Conservation (phyloP, 2,888 invertebrate species). For the Hirtodrosophila cameraria region DNA sequence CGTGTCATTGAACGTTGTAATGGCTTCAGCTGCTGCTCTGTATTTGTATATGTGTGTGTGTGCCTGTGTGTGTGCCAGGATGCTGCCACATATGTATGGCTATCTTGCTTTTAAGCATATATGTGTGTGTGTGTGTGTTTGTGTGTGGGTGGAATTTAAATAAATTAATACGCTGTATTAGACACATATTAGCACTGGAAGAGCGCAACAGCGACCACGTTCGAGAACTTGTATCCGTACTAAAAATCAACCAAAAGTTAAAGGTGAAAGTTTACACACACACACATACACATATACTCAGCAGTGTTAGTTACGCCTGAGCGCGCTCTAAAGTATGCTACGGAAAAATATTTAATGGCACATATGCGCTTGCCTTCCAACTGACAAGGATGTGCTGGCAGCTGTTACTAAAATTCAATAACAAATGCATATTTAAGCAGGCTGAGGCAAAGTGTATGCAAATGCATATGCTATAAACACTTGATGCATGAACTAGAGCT, state of each 20-base stretch:
- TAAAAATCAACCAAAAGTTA: slow-evolving; percentile 65
- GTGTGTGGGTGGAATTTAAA: slow-evolving; percentile 63
- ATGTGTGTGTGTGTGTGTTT: slow-evolving; percentile 5
- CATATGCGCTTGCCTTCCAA: slow-evolving; percentile 9
- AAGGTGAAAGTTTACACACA: slow-evolving; percentile 62
- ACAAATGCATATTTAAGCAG: slow-evolving; percentile 60
- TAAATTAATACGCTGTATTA: slow-evolving; percentile 78
- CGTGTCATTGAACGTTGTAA: slow-evolving; percentile 77
- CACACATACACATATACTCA: slow-evolving; percentile 10
- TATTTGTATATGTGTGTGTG: slow-evolving; percentile 31
- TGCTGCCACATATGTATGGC: slow-evolving; percentile 29
- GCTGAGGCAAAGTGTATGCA: slow-evolving; percentile 20
- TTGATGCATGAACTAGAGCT: neutral
- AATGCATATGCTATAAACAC: slow-evolving; percentile 5
- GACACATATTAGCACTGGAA: slow-evolving; percentile 69
- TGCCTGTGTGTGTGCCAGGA: slow-evolving; percentile 28
- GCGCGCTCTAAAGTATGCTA: slow-evolving; percentile 33
- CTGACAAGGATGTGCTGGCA: slow-evolving; percentile 29
- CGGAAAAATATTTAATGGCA: slow-evolving; percentile 29
- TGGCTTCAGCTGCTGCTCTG: slow-evolving; percentile 55
- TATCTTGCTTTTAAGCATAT: slow-evolving; percentile 7
- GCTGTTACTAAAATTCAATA: slow-evolving; percentile 62
- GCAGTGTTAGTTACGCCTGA: slow-evolving; percentile 57
- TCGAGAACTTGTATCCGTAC: slow-evolving; percentile 43
- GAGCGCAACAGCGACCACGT: slow-evolving; percentile 9